Evolutionary conservation across 1,140 invertebrate species (phyloP).

Genomic region (Trachymyrmex septentrionalis): DNA sequence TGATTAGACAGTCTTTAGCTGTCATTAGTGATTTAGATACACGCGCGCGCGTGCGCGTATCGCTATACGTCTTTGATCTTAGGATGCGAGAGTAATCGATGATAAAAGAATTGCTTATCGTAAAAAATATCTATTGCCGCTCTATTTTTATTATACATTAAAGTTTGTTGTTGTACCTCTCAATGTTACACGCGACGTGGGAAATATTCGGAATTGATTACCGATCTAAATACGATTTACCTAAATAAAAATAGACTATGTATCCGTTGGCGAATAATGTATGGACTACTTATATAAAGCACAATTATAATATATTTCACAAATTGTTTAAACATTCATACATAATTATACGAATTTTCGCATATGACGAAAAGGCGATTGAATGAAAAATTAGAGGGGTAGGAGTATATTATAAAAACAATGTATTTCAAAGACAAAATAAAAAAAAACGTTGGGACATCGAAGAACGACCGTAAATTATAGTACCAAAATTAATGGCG

Average conservation of each 20-base stretch:
- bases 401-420: constrained; percentile 75
- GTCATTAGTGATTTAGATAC: too few species aligned
- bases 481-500: constrained; percentile 48
- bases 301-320: constrained; percentile 86
- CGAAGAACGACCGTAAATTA: constrained; percentile 64
- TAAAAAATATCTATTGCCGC: background rate
- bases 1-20: too few species aligned
- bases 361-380: constrained; percentile 82
- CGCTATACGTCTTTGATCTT: too few species aligned
- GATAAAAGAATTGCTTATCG: background rate
- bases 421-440: constrained; percentile 66
- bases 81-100: background rate
- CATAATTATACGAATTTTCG: constrained; percentile 85
- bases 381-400: constrained; percentile 74
- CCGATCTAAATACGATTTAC: constrained; percentile 35
- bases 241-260: constrained; percentile 60
- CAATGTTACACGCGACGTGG: background rate
- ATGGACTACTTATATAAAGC: constrained; percentile 83
- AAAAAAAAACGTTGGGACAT: constrained; percentile 67
- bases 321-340: constrained; percentile 86
- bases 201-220: background rate
- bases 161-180: background rate
- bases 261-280: constrained; percentile 79
- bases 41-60: too few species aligned
- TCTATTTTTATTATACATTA: background rate